Evolutionary conservation across 2,113 vertebrate species (phyloP).

Genomic region (Athene cunicularia): DNA sequence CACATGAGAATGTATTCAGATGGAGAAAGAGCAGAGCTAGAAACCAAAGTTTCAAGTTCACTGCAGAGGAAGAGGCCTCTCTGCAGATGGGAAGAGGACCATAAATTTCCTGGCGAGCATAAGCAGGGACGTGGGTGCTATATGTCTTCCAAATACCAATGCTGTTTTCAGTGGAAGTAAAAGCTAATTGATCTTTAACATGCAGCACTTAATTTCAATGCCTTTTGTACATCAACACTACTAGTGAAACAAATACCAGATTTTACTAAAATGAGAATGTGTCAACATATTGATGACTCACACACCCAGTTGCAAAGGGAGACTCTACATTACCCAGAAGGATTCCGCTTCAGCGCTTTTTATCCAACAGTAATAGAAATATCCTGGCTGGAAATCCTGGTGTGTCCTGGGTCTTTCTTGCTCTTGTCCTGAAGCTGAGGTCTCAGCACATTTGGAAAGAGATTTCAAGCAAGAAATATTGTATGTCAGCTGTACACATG

Average conservation of each 20-base stretch:
- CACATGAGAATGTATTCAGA: not conserved
- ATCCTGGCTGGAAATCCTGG: not conserved
- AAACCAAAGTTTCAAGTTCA: not conserved
- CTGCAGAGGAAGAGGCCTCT: not conserved
- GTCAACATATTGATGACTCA: slow-evolving; percentile 18
- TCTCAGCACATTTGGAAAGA: not conserved
- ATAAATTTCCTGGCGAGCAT: not conserved
- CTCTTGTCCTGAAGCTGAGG: not conserved
- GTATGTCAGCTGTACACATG: accelerated
- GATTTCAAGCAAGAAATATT: not conserved
- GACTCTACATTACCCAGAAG: not conserved
- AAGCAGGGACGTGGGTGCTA: not conserved
- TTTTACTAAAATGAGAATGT: not conserved
- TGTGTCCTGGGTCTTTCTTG: not conserved
- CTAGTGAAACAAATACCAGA: slow-evolving; percentile 24
- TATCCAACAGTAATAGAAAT: not conserved
- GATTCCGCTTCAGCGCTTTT: not conserved
- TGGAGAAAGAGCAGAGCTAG: not conserved
- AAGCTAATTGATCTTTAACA: not conserved
- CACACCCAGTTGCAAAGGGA: not conserved
- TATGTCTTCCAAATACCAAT: not conserved
- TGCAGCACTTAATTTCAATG: not conserved
- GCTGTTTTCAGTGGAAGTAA: not conserved
- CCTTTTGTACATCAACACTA: not conserved
- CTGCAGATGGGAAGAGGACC: not conserved